Evolutionary conservation across 1,140 invertebrate genomes (phyloP), one percentile per base, ranked within the genome.

Genomic region (Mya arenaria): DNA sequence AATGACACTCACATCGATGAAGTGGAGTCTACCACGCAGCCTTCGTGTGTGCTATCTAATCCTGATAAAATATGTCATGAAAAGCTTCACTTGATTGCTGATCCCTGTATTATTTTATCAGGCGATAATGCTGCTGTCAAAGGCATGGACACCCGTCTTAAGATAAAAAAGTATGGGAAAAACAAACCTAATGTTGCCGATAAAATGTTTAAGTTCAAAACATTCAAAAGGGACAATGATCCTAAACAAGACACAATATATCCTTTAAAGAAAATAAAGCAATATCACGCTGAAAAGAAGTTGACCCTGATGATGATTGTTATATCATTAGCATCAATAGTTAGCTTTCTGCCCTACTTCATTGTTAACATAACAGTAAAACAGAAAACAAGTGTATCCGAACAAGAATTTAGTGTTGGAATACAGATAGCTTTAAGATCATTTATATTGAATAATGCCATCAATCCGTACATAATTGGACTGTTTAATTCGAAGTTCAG

Each of bases 261-360:
- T n/a, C n/a, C n/a, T n/a, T n/a, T n/a, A n/a, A n/a, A n/a, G n/a
- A n/a, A n/a, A n/a, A n/a, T n/a, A n/a, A n/a, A n/a, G n/a, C n/a
- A n/a, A n/a, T n/a, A n/a, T 52, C 17, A 52, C 17, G 48, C 25
- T 52, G 66, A 69, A 69, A 41, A 30, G 28, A 41, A 69, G 28
- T 44, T 69, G 48, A 25, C 66, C 10, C 10, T 69, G 4, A 69
- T 69, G 66, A 39, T 69, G 66, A 69, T 69, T 10, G 37, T 44
- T 28, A 69, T 37, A 4, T 44, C 66, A 6, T 8, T 44, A 6
- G 66, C 17, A 19, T 37, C 30, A n/a, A 15, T 69, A 1, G 15
- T 69, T 6, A 69, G 66, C 28, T 69, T 44, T 48, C 2, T 69
- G 13, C 66, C 66, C 1, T 44, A 69, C 28, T 69, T 69, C 39